Conservation (phyloP, 2,888 invertebrate species). For the Marronus borbonicus region DNA sequence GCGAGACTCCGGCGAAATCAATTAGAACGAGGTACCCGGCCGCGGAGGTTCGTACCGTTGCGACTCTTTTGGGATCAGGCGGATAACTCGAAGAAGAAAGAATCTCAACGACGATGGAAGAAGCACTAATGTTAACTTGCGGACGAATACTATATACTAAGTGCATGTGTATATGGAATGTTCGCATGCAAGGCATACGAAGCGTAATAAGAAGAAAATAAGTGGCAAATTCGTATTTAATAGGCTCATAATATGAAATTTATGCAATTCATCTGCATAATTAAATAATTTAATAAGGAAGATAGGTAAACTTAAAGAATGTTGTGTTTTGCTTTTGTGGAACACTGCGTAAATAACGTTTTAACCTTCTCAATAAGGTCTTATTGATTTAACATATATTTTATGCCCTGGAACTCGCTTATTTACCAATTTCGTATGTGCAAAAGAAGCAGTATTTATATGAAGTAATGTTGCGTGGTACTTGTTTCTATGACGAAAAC, state of each 20-base stretch:
- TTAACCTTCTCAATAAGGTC: too few species aligned
- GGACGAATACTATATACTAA: not conserved
- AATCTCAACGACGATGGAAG: not conserved
- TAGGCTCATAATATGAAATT: not conserved
- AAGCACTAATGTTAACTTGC: not conserved
- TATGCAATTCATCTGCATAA: slow-evolving; percentile 19
- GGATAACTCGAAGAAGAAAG: not conserved
- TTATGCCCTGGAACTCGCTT: too few species aligned
- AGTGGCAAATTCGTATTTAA: slow-evolving; percentile 26
- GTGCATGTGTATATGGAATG: not conserved
- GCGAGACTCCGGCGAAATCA: slow-evolving; percentile 64
- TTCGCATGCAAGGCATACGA: not conserved
- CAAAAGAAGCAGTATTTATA: too few species aligned
- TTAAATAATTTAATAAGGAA: slow-evolving; percentile 27
- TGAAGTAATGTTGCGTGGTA: too few species aligned
- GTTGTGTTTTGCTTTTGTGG: too few species aligned
- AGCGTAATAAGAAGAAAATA: slow-evolving; percentile 17
- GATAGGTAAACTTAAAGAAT: not conserved
- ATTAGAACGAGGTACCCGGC: slow-evolving; percentile 60
- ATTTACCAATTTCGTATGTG: too few species aligned
- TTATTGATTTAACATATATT: too few species aligned
- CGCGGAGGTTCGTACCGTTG: slow-evolving; percentile 8
- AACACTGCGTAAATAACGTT: too few species aligned
- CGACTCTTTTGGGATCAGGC: slow-evolving; percentile 3
- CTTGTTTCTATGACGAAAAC: too few species aligned